Evolutionary conservation across 2,888 invertebrate species (phyloP).

Genomic region (Clistopyga incitator): DNA sequence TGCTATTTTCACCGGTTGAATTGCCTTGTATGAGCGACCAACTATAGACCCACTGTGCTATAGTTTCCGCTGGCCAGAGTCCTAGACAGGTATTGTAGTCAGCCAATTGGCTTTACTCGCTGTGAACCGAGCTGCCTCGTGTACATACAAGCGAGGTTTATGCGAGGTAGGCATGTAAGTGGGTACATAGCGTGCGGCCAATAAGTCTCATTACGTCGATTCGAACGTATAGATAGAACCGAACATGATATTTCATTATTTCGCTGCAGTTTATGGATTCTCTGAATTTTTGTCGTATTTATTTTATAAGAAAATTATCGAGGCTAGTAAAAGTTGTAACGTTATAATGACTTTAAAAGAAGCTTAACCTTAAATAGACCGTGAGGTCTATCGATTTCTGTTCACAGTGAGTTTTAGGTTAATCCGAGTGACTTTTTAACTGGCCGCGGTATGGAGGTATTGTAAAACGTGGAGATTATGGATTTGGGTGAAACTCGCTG

Average conservation of each 20-base stretch:
- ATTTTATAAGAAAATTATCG: too few relatives aligned
- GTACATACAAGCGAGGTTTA: neutral
- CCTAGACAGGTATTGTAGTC: conserved; percentile 23
- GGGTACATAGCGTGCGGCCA: conserved; percentile 61
- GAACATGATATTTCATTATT: conserved; percentile 36
- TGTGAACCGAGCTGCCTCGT: neutral
- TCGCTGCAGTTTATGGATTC: neutral
- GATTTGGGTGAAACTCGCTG: neutral
- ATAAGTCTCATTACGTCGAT: conserved; percentile 57
- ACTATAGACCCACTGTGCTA: conserved; percentile 28
- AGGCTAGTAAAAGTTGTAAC: too few relatives aligned
- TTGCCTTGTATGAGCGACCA: conserved; percentile 54
- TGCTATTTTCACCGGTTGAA: conserved; percentile 54
- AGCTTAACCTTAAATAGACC: too few relatives aligned
- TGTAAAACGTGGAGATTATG: neutral
- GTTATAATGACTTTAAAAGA: too few relatives aligned
- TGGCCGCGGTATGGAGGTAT: too few relatives aligned
- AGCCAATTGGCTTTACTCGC: conserved; percentile 46
- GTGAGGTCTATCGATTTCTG: too few relatives aligned
- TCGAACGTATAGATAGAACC: conserved; percentile 46
- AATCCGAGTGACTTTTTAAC: too few relatives aligned
- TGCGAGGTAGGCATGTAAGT: conserved; percentile 13
- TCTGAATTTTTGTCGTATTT: neutral
- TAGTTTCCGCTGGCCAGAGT: neutral
- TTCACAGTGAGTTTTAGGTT: too few relatives aligned